Evolutionary conservation across 2,113 vertebrate genomes (phyloP).

Genomic region (Dicrurus megarhynchus): DNA sequence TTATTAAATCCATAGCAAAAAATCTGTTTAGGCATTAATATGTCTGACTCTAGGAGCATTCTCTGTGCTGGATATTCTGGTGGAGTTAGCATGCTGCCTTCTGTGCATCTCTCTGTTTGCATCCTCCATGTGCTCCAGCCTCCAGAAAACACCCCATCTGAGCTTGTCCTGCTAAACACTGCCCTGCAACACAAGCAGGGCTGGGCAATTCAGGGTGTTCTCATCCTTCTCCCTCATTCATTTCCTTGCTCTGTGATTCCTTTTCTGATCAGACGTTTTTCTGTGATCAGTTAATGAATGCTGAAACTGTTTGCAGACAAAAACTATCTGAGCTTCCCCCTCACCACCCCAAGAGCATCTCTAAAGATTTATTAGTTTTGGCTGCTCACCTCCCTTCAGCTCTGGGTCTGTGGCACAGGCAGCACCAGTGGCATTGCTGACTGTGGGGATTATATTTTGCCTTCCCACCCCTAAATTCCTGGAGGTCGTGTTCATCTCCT

Average conservation of each 20-base stretch:
- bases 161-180: not conserved
- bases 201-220: not conserved
- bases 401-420: not conserved
- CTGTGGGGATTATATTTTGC: not conserved
- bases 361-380: not conserved
- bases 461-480: not conserved
- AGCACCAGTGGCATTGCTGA: not conserved
- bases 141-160: accelerated
- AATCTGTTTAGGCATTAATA: not conserved
- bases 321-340: not conserved
- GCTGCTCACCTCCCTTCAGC: not conserved
- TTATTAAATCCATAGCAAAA: not conserved
- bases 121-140: not conserved
- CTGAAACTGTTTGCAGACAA: not conserved
- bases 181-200: accelerated
- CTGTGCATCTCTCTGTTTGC: not conserved
- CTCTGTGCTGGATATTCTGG: not conserved
- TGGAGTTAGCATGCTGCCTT: not conserved
- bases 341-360: not conserved
- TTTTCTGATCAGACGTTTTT: not conserved
- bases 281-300: not conserved
- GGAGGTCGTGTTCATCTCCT: not conserved
- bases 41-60: not conserved
- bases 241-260: not conserved
- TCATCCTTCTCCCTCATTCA: not conserved